Conservation (phyloP, 2,113 vertebrate species). For the Jacana jacana region DNA sequence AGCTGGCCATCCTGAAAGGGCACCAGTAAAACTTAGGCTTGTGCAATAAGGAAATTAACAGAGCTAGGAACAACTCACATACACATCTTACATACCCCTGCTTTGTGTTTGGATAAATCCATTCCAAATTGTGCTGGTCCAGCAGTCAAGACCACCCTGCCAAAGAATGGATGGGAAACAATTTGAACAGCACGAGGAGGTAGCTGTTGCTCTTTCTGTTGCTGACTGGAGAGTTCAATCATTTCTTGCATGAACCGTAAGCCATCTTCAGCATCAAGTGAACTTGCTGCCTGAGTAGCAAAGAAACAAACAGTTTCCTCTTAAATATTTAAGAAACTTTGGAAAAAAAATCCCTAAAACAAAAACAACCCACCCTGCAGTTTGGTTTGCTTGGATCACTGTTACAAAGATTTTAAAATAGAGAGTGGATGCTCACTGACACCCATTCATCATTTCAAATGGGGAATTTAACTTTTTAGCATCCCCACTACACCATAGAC, state of each 20-base stretch:
- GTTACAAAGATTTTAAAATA: neutral
- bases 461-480: neutral
- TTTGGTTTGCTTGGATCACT: neutral
- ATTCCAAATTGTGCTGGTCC: slow-evolving; percentile 96
- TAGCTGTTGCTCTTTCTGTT: slow-evolving; percentile 98
- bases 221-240: slow-evolving; percentile 98
- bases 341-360: neutral
- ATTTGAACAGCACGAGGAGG: slow-evolving; percentile 96
- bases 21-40: neutral
- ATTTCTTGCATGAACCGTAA: slow-evolving; percentile 99
- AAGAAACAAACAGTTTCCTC: neutral
- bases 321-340: neutral
- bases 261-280: slow-evolving; percentile 94
- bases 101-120: slow-evolving; percentile 91
- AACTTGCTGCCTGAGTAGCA: slow-evolving; percentile 86
- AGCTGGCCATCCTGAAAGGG: neutral
- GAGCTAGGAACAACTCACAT: neutral
- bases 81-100: slow-evolving; percentile 79
- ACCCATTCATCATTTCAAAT: neutral
- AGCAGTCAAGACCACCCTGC: slow-evolving; percentile 94
- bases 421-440: neutral
- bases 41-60: neutral
- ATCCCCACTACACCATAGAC: neutral
- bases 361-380: neutral
- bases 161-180: slow-evolving; percentile 94